phyloP scores from a whole-genome alignment of 2,888 invertebrate species.

The Orthosia gracilis region DNA sequence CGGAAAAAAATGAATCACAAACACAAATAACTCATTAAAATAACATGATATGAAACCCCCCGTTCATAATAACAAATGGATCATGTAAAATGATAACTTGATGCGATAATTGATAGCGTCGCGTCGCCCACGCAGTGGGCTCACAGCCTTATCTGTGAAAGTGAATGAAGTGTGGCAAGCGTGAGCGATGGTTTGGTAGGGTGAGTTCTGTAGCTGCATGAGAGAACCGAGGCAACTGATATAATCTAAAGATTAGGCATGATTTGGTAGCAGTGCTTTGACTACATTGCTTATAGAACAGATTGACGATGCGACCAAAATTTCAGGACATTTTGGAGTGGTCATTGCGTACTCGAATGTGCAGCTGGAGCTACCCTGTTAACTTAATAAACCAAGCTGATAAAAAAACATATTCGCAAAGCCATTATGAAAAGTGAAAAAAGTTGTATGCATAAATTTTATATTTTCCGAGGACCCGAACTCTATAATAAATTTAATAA shows the following conservation, averaged over 20 bases:
- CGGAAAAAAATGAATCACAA: background rate
- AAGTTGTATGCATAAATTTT: no score
- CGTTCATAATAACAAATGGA: conserved; percentile 28
- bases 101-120: conserved; percentile 52
- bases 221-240: background rate
- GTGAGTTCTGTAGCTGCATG: conserved; percentile 15
- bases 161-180: conserved; percentile 42
- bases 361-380: no score
- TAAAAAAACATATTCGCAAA: no score
- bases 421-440: no score
- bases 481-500: no score
- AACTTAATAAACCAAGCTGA: no score
- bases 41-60: conserved; percentile 23
- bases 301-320: no score
- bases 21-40: conserved; percentile 22
- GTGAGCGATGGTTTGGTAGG: background rate
- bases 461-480: no score
- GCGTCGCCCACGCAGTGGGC: conserved; percentile 62
- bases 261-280: no score
- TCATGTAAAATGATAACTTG: conserved; percentile 33
- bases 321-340: no score
- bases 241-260: accelerated
- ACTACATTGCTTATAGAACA: no score
- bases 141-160: conserved; percentile 49
- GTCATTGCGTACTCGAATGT: no score